Conservation (phyloP, 2,888 invertebrate species). For the Dasysyrphus tricinctus region DNA sequence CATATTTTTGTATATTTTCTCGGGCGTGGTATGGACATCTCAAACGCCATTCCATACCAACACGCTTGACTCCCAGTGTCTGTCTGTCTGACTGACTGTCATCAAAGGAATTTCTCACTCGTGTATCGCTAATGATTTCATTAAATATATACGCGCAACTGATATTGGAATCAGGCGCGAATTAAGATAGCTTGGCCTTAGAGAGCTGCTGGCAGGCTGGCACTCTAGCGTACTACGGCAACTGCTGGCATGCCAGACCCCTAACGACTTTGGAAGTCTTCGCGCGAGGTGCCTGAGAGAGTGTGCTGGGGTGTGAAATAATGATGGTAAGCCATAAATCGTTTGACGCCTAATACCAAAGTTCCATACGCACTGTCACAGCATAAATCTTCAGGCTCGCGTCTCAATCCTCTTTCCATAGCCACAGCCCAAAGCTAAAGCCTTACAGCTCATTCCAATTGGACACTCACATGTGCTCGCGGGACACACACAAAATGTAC, state of each 20-base stretch:
- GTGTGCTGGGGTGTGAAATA: constrained; percentile 69
- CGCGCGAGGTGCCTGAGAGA: constrained; percentile 3
- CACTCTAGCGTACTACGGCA: too few species aligned
- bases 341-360: constrained; percentile 73
- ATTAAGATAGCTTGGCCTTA: constrained; percentile 59
- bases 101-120: constrained; percentile 70
- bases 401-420: constrained; percentile 6
- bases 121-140: constrained; percentile 73
- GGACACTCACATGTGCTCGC: constrained; percentile 40
- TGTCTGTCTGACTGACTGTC: constrained; percentile 56
- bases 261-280: constrained; percentile 35
- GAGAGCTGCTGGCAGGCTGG: constrained; percentile 1
- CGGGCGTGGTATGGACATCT: constrained; percentile 68
- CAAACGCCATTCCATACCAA: constrained; percentile 44
- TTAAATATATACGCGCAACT: constrained; percentile 67
- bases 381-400: constrained; percentile 61
- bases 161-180: constrained; percentile 68
- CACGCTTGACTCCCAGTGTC: constrained; percentile 9
- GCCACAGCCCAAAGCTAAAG: constrained; percentile 8
- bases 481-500: constrained; percentile 61
- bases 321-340: constrained; percentile 75
- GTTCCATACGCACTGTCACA: constrained; percentile 71
- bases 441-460: constrained; percentile 34
- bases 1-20: constrained; percentile 35
- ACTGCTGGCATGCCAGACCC: not conserved